These are phyloP conservation scores for Trissonchulus sp. DNA, from an alignment of 2,888 invertebrate genomes.

Conservation along the genomic window DNA sequence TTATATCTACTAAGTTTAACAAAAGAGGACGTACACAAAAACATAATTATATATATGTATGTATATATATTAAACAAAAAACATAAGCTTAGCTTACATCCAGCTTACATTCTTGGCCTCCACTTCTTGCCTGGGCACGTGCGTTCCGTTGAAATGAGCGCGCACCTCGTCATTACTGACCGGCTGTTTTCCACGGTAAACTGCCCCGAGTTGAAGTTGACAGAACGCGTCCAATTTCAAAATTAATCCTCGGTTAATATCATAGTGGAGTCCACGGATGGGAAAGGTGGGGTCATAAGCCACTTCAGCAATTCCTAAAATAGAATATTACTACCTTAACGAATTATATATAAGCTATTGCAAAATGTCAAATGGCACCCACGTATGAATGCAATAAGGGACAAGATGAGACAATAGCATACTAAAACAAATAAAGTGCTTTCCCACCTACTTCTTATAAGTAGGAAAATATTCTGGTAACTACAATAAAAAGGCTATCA, in stretches of 20 bases:
- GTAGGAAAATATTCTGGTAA: too few species aligned
- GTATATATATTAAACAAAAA: background rate
- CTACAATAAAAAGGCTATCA: too few species aligned
- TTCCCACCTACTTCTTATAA: too few species aligned
- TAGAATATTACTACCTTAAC: conserved; percentile 47
- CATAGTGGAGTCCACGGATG: conserved; percentile 93
- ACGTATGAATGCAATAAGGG: too few species aligned
- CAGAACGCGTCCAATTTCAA: conserved; percentile 91
- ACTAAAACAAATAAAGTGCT: conserved; percentile 60
- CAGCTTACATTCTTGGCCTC: background rate
- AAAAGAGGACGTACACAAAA: too few species aligned
- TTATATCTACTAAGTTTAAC: too few species aligned
- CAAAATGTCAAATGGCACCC: too few species aligned
- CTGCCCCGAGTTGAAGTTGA: conserved; percentile 90
- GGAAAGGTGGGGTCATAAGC: conserved; percentile 89
- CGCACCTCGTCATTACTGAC: conserved; percentile 77
- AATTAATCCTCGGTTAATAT: conserved; percentile 84
- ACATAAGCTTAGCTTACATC: background rate
- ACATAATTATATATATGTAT: background rate
- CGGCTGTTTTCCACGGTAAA: conserved; percentile 73
- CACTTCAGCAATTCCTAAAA: conserved; percentile 64
- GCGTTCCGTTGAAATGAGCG: conserved; percentile 65
- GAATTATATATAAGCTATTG: too few species aligned
- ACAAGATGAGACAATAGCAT: conserved; percentile 65
- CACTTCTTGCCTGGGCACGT: conserved; percentile 27